Evolutionary conservation across 2,113 vertebrate genomes (phyloP), one percentile per base, ranked within the genome.

Genomic region (Nettapus auritus): DNA sequence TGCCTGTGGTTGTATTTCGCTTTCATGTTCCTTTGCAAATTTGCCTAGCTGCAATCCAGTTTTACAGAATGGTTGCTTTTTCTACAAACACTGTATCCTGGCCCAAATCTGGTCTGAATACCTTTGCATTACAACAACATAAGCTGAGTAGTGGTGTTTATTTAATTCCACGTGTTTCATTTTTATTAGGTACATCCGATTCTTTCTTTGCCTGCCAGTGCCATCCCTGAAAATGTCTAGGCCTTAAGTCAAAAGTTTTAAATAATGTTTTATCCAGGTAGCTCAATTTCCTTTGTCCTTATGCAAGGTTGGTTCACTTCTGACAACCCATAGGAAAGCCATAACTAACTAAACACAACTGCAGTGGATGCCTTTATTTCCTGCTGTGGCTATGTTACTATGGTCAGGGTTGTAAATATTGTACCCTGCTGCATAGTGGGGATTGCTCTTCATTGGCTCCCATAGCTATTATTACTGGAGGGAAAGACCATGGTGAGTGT

Each of bases 11-110:
- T 77, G 55, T 34, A 57, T 94, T 95, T 91, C 75, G 75, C 68
- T 91, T 91, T 89, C 82, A 52, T 84, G 55, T 57, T 69, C 64
- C 57, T 85, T 59, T 46, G 46, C 63, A 78, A 69, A 67, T 93
- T 93, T 90, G 94, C 78, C 93, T 93, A 70, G 68, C 74, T 94
- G 60, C 3, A 75, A 76, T 56, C 44, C 48, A 76, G 76, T 82
- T 94, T 67, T 84, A 63, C 25, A 63, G 77, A 93, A 68, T 14
- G 28, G 15, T 28, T 90, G 29, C 20, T 91, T 86, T 94, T 88
- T 78, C 42, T 88, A n/a, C 28, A 59, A 67, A 62, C 34, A 31
- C 70, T 69, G 40, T 53, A 81, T 79, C 34, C 62, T 73, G 62
- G 44, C 60, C 56, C 70, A 88, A 86, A 69, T 63, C 66, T 82